Evolutionary conservation across 2,797 vertebrate species (phyloP), one percentile per base, ranked within the genome.

Genomic region (Cetoscarus ocellatus): DNA sequence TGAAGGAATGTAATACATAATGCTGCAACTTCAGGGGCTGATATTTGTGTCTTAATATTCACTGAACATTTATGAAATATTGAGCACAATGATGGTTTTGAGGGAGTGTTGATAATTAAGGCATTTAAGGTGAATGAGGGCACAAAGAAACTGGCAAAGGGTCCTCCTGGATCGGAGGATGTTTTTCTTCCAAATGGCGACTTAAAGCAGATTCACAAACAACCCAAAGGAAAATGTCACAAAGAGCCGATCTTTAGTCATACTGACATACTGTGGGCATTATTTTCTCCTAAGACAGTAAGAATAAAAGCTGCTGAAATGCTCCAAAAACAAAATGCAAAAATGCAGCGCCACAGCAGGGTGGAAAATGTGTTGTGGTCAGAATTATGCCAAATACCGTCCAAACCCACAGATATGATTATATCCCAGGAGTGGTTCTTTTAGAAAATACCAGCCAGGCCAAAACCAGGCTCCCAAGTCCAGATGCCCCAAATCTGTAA

Each of bases 341-440:
- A 74, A 85, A 73, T 27, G 45, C 44, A 58, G 3, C 1, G 77
- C 84, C 73, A 50, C 74, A 83, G 61, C 10, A 47, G 44, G 45
- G 58, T 44, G 35, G 73, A 56, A 71, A 77, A 79, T 75, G 56
- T 79, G 71, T 69, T 65, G 60, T 62, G 64, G 67, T 84, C 76
- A 77, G 63, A 85, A 86, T 73, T 67, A 83, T 82, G 71, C 58
- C 3, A 35, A 56, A 58, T 0, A 5, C 56, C 62, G 73, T 74
- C 84, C 84, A 70, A 61, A 74, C 51, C 70, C 79, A 59, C 66
- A 17, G 44, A 77, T 66, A 45, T 67, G 65, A 83, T 78, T 83
- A 43, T 71, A 35, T 80, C 61, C 57, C 45, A 8, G 57, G 63
- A 73, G 62, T 64, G 66, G 67, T 67, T 73, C 67, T 61, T 77